These are phyloP conservation scores for Malurus leucopterus DNA, from an alignment of 2,797 vertebrate genomes.

Conservation along the genomic window DNA sequence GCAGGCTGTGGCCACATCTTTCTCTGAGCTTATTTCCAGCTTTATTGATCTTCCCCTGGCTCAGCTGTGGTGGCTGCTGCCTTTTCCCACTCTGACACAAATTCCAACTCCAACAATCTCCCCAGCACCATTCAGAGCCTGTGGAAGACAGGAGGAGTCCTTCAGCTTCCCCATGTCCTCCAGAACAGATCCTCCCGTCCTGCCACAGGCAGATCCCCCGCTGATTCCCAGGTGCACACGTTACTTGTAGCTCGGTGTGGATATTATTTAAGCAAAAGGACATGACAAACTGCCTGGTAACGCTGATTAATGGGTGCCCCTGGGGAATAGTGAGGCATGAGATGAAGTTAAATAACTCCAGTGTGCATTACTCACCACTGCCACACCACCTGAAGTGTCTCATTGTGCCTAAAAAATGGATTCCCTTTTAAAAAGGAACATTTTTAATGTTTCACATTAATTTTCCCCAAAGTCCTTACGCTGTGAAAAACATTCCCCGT, in stretches of 20 bases:
- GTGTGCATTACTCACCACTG: slow-evolving; percentile 56
- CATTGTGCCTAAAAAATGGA: slow-evolving; percentile 55
- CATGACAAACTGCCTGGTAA: slow-evolving; percentile 63
- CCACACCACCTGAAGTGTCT: slow-evolving; percentile 56
- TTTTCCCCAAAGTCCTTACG: slow-evolving; percentile 58
- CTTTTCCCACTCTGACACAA: background rate
- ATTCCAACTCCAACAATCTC: background rate
- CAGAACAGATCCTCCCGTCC: background rate
- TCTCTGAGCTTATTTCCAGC: rapidly evolving
- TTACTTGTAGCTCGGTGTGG: slow-evolving; percentile 65
- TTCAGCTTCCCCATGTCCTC: slow-evolving; percentile 34
- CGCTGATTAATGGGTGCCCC: slow-evolving; percentile 68
- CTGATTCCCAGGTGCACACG: slow-evolving; percentile 56
- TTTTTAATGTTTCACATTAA: slow-evolving; percentile 66
- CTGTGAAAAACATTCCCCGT: background rate
- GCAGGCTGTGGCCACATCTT: background rate
- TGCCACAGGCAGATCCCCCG: slow-evolving; percentile 31
- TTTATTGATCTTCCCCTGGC: background rate
- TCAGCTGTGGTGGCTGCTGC: background rate
- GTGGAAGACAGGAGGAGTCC: background rate
- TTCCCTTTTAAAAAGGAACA: slow-evolving; percentile 54
- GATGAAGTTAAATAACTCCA: slow-evolving; percentile 64
- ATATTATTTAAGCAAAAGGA: slow-evolving; percentile 72
- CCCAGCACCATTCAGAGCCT: background rate
- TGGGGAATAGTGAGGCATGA: slow-evolving; percentile 37